Percentiles rank a stretch among this genome's conserved stretches.
Evolutionary conservation across 2,113 vertebrate species (phyloP).

Genomic region (human (Homo sapiens)): GRCh38 chr4:88423501-88424000

Average conservation of each 20-base stretch:
- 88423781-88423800: background rate
- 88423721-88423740: background rate
- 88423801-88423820: background rate
- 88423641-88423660: background rate
- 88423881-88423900: slow-evolving; percentile 69
- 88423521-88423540: background rate
- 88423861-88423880: slow-evolving; percentile 62
- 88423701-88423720: background rate
- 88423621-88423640: background rate
- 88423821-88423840: slow-evolving; percentile 45
- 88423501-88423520: background rate
- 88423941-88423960: rapidly evolving
- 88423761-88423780: background rate
- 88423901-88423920: slow-evolving; percentile 47
- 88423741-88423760: background rate
- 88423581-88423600: background rate
- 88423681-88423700: background rate
- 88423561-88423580: background rate
- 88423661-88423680: slow-evolving; percentile 17
- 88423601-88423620: background rate
- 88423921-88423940: rapidly evolving
- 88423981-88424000: slow-evolving; percentile 15
- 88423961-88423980: slow-evolving; percentile 25
- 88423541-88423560: background rate
- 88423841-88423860: slow-evolving; percentile 68